Percentiles rank a stretch among this genome's conserved stretches.
Evolutionary conservation across 2,113 vertebrate species (phyloP).

Genomic region (Corythornis madagascariensis): DNA sequence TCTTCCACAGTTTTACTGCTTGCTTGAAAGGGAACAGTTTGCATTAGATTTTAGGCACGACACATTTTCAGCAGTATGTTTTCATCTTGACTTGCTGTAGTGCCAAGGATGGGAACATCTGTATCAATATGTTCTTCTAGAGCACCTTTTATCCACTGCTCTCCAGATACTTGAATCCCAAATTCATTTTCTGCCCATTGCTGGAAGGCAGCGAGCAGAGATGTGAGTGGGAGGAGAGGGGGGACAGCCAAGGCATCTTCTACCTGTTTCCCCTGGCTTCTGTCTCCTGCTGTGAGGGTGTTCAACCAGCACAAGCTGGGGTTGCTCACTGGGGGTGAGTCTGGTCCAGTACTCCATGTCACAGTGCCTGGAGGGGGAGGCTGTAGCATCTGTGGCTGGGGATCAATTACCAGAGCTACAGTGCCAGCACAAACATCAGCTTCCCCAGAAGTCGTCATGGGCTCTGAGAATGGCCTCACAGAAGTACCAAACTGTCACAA

Average conservation of each 20-base stretch:
- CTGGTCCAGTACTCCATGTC: background rate
- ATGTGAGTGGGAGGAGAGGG: background rate
- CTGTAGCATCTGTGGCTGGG: background rate
- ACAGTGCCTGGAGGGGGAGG: background rate
- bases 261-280: background rate
- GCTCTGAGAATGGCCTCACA: fast-evolving
- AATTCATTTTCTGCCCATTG: background rate
- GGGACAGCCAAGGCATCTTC: background rate
- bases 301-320: fast-evolving
- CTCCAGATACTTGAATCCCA: background rate
- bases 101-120: background rate
- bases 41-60: background rate
- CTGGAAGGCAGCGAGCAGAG: background rate
- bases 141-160: background rate
- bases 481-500: background rate
- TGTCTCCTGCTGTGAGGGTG: background rate
- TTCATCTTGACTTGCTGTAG: background rate
- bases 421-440: background rate
- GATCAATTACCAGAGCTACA: background rate
- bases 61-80: background rate
- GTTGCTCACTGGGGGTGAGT: background rate
- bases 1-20: background rate
- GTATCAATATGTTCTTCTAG: background rate
- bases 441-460: fast-evolving
- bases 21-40: background rate